Percentiles rank a stretch among this genome's conserved stretches.
Conservation (phyloP, 2,797 vertebrate species). For the Falco biarmicus region DNA sequence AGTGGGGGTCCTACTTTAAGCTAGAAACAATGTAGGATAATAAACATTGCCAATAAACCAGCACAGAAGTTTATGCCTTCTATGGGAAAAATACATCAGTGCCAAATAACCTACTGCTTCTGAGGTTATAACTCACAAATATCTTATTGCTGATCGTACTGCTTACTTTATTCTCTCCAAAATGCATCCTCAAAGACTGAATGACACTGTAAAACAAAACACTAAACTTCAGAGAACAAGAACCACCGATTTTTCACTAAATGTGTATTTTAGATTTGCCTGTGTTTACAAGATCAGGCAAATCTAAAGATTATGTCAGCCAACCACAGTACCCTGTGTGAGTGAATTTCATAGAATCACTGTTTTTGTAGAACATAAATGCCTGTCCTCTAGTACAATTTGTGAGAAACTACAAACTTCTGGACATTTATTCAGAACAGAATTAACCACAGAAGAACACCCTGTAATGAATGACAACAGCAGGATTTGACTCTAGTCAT, state of each 20-base stretch:
- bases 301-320: neutral
- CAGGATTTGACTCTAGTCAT: neutral
- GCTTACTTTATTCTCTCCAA: neutral
- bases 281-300: neutral
- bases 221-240: neutral
- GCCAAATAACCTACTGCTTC: neutral
- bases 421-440: neutral
- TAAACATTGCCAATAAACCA: neutral
- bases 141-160: neutral
- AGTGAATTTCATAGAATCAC: neutral
- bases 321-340: neutral
- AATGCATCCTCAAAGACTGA: neutral
- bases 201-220: neutral
- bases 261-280: neutral
- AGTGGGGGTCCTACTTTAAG: neutral
- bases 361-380: neutral
- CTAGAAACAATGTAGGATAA: neutral
- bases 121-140: neutral
- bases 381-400: neutral
- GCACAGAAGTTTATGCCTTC: neutral
- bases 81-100: neutral
- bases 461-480: neutral
- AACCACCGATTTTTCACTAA: neutral
- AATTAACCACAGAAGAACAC: neutral
- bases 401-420: neutral